Conservation (phyloP, 2,113 vertebrate genomes). For the Oncorhynchus gorbuscha region DNA sequence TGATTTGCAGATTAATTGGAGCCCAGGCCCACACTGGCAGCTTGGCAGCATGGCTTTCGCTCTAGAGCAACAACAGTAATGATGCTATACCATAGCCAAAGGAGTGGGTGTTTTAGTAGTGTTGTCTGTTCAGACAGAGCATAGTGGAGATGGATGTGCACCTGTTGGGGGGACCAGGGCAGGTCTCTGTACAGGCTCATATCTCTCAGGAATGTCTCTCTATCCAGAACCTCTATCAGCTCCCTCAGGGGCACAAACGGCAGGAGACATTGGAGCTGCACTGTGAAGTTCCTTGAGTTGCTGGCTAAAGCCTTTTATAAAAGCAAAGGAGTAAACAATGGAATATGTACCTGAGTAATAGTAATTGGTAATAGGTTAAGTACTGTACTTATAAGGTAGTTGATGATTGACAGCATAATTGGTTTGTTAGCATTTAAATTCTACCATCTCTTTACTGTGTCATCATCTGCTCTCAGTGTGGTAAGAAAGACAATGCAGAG, state of each 20-base stretch:
- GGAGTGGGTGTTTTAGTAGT: constrained; percentile 2
- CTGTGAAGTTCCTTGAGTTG: constrained; percentile 46
- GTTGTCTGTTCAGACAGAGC: constrained; percentile 14
- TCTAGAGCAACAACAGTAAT: constrained; percentile 21
- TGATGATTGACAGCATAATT: neutral
- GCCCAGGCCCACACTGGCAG: constrained; percentile 33
- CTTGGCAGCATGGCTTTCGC: constrained; percentile 25
- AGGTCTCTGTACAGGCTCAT: constrained; percentile 64
- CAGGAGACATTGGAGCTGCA: constrained; percentile 75
- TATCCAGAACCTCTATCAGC: constrained; percentile 60
- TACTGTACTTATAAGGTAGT: neutral
- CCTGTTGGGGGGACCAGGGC: constrained; percentile 85
- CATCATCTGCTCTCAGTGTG: neutral
- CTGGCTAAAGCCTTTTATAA: constrained; percentile 56
- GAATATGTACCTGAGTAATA: neutral
- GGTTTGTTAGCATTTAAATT: neutral
- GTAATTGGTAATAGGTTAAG: neutral
- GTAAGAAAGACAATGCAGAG: neutral
- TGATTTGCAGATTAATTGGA: constrained; percentile 60
- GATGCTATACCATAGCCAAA: constrained; percentile 13
- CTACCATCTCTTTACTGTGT: neutral
- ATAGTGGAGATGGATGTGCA: constrained; percentile 44
- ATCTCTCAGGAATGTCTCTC: constrained; percentile 64
- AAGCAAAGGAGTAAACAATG: constrained; percentile 11
- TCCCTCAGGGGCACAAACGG: constrained; percentile 82